Base-by-base conservation (phyloP, 1,140 invertebrate genomes). In the Pristionchus pacificus region DNA sequence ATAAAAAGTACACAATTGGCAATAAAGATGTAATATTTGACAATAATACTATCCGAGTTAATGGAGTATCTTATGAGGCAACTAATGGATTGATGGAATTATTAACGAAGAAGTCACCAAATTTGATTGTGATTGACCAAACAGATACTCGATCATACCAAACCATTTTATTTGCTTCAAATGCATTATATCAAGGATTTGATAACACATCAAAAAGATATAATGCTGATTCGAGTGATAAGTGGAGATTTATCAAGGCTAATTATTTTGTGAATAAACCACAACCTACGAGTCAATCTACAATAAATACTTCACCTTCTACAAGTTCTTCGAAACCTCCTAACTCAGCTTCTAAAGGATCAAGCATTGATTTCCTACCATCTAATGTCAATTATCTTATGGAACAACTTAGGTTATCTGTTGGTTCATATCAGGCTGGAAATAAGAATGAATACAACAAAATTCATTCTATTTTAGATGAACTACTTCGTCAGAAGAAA, bases 11-110 rank as follows among this genome's bases (percentile, higher is more conserved):
- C n/a, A 75, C 72, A 10, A 75, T 75, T 60, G 73, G 73, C n/a
- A 75, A 75, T 31, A 76, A 75, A 77, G 65, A 68, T 2, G 27
- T 74, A n/a, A 25, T 28, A 68, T 77, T 74, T n/a, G 24, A 76
- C 27, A 33, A 74, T 55, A 75, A 74, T 65, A 76, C 38, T 0
- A 68, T 74, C 1, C 49, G 65, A 57, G 67, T 74, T 6, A 59
- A 71, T 68, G 30, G 60, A 6, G 74, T 65, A 57, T 55, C 15
- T 2, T 74, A 74, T 76, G 60, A 30, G 1, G 72, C 72, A 68
- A 75, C 72, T 57, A 49, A 66, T 10, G 72, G 72, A 27, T 70
- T 74, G 31, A 31, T 74, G 62, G 72, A 74, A 33, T 71, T 74
- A 69, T 30, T 74, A 74, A 29, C 60, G 27, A 74, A 75, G 63